Evolutionary conservation across 1,140 invertebrate species (phyloP), one percentile per base, ranked within the genome.

Genomic region (Bradynema listronoti): DNA sequence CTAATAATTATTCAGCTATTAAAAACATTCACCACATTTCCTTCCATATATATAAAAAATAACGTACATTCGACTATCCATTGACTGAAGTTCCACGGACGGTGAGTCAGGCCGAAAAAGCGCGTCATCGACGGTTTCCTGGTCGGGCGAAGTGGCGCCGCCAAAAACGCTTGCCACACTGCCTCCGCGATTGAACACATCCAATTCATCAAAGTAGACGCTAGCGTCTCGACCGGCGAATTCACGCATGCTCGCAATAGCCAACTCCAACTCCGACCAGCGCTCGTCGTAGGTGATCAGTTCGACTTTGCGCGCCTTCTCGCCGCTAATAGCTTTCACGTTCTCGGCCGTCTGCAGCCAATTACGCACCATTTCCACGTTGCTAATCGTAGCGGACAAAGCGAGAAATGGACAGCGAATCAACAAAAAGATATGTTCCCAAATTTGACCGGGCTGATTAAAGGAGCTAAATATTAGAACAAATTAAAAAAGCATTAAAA

Each of bases 391-490:
- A 33, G 74, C 74, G 4, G 74, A 77, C 7, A 77, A 56, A 3
- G 74, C 74, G 19, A 77, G 65, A 61, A 77, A 76, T 14, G 74
- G 74, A 56, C 73, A 76, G 7, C 61, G 63, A 42, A 77, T 78
- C 16, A 77, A 58, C 14, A 78, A 54, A 41, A 77, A 77, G 29
- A 77, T 75, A 47, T 78, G 75, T 52, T 77, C 74, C 72, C 76
- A 78, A 27, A 77, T 66, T 42, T 78, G 63, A 0, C 77, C 77
- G 36, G 52, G 24, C 29, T 73, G 66, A 33, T 64, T 60, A 4
- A 64, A 63, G 9, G 71, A 63, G 42, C 61, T 66, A 57, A 58
- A 58, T 47, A 24, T 27, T 36, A 14, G 7, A 6, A 24, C 7
- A 27, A 4, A 24, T 25, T 6, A 22, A 51, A 51, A 19, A 1